Percentiles rank a stretch among this genome's conserved stretches.
These are phyloP conservation scores for Dreissena rostriformis DNA, from an alignment of 1,140 invertebrate species.

Conservation along the genomic window DNA sequence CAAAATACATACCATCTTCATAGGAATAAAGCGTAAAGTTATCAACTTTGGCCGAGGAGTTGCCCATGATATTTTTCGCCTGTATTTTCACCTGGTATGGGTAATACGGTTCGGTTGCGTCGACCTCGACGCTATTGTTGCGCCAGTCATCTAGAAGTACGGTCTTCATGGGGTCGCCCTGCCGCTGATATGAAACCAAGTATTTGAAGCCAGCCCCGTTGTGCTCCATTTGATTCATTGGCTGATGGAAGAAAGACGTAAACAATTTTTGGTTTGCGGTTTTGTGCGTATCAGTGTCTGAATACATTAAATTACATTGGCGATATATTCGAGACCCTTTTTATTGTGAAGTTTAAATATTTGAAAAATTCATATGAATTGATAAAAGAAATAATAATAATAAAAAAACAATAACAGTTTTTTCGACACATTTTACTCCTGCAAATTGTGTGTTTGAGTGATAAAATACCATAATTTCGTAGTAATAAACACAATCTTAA, in stretches of 20 bases:
- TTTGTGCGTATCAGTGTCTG: too few species aligned
- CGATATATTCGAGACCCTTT: too few species aligned
- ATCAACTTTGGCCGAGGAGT: constrained; percentile 27
- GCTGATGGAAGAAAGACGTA: constrained; percentile 80
- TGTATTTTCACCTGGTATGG: constrained; percentile 95
- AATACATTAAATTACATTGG: too few species aligned
- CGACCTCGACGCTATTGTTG: constrained; percentile 35
- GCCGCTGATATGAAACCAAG: constrained; percentile 90
- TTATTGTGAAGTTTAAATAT: too few species aligned
- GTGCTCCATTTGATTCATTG: constrained; percentile 98
- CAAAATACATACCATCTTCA: constrained; percentile 47
- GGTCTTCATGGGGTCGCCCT: constrained; percentile 71
- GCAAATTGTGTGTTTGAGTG: too few species aligned
- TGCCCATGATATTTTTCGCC: constrained; percentile 88
- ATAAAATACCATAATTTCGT: too few species aligned
- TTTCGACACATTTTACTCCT: too few species aligned
- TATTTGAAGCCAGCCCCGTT: constrained; percentile 97
- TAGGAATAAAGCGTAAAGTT: constrained; percentile 44
- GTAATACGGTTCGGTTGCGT: constrained; percentile 87
- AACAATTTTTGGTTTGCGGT: too few species aligned
- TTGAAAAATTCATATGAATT: too few species aligned
- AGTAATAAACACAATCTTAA: too few species aligned
- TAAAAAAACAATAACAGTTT: too few species aligned
- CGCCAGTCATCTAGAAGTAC: constrained; percentile 66
- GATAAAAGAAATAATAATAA: too few species aligned